phyloP scores from a whole-genome alignment of 2,113 vertebrate genomes.

The Eurypyga helias region DNA sequence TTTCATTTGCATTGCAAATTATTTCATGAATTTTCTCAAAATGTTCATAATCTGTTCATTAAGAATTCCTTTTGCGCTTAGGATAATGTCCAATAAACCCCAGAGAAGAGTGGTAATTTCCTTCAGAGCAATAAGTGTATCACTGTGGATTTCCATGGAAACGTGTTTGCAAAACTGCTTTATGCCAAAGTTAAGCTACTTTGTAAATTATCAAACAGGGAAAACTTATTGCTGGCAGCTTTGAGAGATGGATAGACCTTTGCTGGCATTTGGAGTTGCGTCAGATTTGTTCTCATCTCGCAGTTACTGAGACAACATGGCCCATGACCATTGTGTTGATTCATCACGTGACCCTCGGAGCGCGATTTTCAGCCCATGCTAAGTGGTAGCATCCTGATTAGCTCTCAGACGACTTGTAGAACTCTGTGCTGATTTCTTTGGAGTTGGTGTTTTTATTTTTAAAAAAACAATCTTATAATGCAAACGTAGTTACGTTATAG shows the following conservation, averaged over 20 bases:
- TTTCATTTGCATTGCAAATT: not conserved
- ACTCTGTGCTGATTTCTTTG: not conserved
- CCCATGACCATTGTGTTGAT: not conserved
- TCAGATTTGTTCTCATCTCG: not conserved
- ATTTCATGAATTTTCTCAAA: not conserved
- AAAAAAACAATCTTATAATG: not conserved
- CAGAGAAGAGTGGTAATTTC: no score
- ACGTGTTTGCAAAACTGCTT: not conserved
- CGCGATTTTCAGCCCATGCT: fast-evolving
- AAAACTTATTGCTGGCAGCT: not conserved
- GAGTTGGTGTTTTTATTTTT: not conserved
- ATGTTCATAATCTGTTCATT: not conserved
- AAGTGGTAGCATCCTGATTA: fast-evolving
- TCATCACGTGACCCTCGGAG: not conserved
- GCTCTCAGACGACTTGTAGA: no score
- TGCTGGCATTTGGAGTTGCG: not conserved
- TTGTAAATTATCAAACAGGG: not conserved
- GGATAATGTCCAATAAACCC: not conserved
- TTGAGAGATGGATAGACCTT: not conserved
- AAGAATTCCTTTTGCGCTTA: not conserved
- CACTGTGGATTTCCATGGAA: not conserved
- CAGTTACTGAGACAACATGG: not conserved
- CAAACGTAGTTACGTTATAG: not conserved
- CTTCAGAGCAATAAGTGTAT: not conserved
- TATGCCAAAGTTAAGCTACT: no score